These are phyloP conservation scores for Delphinus delphis DNA, from an alignment of 2,113 vertebrate species.

Conservation along the genomic window DNA sequence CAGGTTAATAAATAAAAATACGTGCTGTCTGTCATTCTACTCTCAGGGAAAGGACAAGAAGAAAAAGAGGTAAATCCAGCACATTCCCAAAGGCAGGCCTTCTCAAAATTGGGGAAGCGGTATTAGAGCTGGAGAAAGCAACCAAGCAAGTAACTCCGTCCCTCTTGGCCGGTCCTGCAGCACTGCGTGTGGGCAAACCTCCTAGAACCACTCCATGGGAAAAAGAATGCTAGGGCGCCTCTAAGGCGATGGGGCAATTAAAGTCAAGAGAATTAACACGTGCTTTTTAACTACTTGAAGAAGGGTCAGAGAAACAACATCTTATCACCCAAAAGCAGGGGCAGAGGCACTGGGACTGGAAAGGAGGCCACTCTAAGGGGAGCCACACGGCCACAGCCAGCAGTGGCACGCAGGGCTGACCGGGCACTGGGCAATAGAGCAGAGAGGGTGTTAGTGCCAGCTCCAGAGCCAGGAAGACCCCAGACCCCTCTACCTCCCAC, in stretches of 20 bases:
- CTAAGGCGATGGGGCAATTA: not conserved
- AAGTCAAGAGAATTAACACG: not conserved
- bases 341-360: not conserved
- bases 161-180: not conserved
- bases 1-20: not conserved
- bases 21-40: not conserved
- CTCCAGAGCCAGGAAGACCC: not conserved
- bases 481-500: not conserved
- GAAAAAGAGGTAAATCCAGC: not conserved
- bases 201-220: not conserved
- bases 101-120: not conserved
- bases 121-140: not conserved
- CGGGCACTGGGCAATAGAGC: no score
- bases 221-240: rapidly evolving
- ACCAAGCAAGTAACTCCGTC: not conserved
- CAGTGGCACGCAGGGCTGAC: not conserved
- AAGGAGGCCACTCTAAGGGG: not conserved
- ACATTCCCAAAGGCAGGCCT: not conserved
- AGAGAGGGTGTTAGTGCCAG: not conserved
- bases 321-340: not conserved
- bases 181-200: not conserved
- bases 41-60: not conserved
- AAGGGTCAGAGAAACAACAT: not conserved
- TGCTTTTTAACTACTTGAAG: not conserved
- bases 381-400: rapidly evolving